A percentile compares a stretch with the other conserved stretches of the same genome.
These are phyloP conservation scores for Volucella bombylans DNA, from an alignment of 2,888 invertebrate genomes.

Conservation along the genomic window DNA sequence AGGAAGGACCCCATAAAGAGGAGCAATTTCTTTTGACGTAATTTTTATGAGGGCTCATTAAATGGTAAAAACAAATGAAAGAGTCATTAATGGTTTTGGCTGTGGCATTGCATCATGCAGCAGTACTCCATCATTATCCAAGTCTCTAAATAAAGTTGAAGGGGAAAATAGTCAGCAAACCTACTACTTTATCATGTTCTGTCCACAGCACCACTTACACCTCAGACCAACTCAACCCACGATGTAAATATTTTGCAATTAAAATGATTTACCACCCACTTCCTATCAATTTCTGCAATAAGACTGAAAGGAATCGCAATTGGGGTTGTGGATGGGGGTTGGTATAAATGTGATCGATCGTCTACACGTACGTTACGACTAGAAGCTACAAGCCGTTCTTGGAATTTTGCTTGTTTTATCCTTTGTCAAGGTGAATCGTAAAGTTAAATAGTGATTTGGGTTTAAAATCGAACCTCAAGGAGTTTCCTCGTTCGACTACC, in stretches of 20 bases:
- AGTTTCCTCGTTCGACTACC: background rate
- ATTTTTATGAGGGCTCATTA: constrained; percentile 62
- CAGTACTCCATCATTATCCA: constrained; percentile 21
- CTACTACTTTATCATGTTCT: background rate
- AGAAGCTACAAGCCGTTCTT: background rate
- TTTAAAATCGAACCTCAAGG: constrained; percentile 14
- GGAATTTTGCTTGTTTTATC: background rate
- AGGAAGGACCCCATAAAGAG: background rate
- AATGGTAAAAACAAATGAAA: constrained; percentile 57
- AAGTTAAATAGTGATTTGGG: constrained; percentile 39
- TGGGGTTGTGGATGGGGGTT: background rate
- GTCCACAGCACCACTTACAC: background rate
- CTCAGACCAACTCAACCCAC: constrained; percentile 14
- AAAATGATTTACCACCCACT: constrained; percentile 52
- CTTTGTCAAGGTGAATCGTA: constrained; percentile 32
- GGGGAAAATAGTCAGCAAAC: background rate
- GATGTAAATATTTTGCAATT: constrained; percentile 65
- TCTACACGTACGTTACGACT: constrained; percentile 1
- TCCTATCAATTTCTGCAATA: constrained; percentile 23
- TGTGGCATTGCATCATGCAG: constrained; percentile 41
- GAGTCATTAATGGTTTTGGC: constrained; percentile 44
- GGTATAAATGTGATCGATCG: constrained; percentile 18
- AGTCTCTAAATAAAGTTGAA: background rate
- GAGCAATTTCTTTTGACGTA: constrained; percentile 37
- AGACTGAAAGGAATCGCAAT: background rate